Evolutionary conservation across 2,888 invertebrate species (phyloP).

Genomic region (Synanthedon vespiformis): DNA sequence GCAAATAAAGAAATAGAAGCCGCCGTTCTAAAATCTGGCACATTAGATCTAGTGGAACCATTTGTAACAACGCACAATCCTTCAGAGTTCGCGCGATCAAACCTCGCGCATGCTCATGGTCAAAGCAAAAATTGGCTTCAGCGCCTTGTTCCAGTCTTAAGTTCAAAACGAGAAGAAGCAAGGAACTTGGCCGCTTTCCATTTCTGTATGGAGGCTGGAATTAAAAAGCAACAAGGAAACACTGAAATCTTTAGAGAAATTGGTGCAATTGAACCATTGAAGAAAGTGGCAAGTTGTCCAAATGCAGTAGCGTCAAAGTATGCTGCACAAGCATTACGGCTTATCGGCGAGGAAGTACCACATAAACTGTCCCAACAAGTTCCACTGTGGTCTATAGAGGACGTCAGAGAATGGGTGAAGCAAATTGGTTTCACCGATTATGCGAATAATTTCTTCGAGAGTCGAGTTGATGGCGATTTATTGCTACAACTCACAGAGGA

Average conservation of each 20-base stretch:
- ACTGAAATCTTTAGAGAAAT: constrained; percentile 94
- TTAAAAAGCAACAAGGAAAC: constrained; percentile 93
- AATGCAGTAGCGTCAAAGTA: constrained; percentile 98
- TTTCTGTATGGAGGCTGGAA: constrained; percentile 98
- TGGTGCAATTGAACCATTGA: constrained; percentile 93
- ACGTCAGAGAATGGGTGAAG: constrained; percentile 98
- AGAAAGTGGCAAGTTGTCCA: constrained; percentile 96
- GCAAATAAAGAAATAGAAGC: constrained; percentile 99
- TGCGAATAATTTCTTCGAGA: constrained; percentile 85
- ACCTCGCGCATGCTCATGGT: constrained; percentile 93
- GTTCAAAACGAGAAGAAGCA: constrained; percentile 95
- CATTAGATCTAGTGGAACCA: constrained; percentile 94
- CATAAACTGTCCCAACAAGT: constrained; percentile 98
- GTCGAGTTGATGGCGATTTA: constrained; percentile 96
- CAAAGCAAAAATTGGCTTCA: constrained; percentile 96
- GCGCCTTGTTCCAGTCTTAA: constrained; percentile 91
- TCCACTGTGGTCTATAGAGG: constrained; percentile 96
- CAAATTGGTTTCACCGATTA: constrained; percentile 95
- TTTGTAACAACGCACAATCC: constrained; percentile 96
- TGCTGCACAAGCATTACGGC: constrained; percentile 89
- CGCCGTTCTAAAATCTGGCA: constrained; percentile 95
- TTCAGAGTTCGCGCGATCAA: constrained; percentile 92
- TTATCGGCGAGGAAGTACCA: constrained; percentile 97
- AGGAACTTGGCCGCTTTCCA: constrained; percentile 97
- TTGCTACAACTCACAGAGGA: constrained; percentile 91